Conservation (phyloP, 1,140 invertebrate species). For the Drosophila fuyamai region DNA sequence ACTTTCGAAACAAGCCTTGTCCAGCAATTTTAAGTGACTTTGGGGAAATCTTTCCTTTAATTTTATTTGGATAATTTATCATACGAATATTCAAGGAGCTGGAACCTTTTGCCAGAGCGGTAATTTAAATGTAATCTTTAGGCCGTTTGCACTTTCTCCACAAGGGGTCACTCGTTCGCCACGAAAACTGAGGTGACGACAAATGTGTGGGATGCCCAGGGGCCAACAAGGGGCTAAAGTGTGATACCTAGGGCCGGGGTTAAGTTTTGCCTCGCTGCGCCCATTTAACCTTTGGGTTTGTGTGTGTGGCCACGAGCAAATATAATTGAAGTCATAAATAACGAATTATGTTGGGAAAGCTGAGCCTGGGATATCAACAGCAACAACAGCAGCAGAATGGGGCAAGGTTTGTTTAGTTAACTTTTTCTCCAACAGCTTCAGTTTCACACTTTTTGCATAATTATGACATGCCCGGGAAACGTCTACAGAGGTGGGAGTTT, state of each 20-base stretch:
- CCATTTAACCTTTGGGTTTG: conserved; percentile 66
- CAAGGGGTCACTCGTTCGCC: conserved; percentile 26
- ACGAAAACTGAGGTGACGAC: conserved; percentile 59
- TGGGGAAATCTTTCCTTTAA: conserved; percentile 1
- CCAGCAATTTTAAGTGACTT: background rate
- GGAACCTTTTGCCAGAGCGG: conserved; percentile 10
- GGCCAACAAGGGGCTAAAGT: conserved; percentile 28
- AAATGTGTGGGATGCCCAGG: conserved; percentile 60
- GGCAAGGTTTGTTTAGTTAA: conserved; percentile 66
- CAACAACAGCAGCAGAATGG: conserved; percentile 11
- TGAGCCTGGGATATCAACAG: conserved; percentile 51
- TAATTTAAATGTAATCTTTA: conserved; percentile 48
- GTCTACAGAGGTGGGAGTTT: conserved; percentile 24
- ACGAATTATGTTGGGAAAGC: conserved; percentile 80
- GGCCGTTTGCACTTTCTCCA: conserved; percentile 9
- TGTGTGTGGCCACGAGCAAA: conserved; percentile 65
- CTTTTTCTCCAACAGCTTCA: conserved; percentile 49
- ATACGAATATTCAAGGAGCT: conserved; percentile 20
- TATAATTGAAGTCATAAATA: conserved; percentile 83
- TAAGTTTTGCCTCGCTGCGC: conserved; percentile 65
- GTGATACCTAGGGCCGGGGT: conserved; percentile 38
- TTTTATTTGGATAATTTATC: conserved; percentile 43
- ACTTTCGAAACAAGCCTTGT: background rate
- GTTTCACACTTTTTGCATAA: conserved; percentile 78
- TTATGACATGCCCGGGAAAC: conserved; percentile 58